Conservation (phyloP, 2,888 invertebrate genomes). For the Hemithea aestivaria region DNA sequence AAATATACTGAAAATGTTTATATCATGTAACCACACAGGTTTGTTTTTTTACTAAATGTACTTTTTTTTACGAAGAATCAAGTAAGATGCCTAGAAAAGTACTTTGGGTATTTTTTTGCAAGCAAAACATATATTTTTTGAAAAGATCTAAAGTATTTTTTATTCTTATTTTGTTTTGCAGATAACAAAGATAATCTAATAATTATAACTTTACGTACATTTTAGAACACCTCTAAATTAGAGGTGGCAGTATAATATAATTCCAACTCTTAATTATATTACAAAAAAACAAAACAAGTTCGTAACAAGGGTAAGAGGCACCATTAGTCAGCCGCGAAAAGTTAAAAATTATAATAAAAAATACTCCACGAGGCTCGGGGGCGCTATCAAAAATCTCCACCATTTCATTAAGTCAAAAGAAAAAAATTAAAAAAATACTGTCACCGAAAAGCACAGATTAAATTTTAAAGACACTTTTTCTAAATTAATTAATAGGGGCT, state of each 20-base stretch:
- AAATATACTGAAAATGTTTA: no score
- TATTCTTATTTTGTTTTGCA: no score
- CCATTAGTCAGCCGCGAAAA: conserved; percentile 51
- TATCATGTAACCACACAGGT: no score
- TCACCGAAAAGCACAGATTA: conserved; percentile 70
- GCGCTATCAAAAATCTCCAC: conserved; percentile 66
- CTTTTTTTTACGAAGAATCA: no score
- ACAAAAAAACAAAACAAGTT: conserved; percentile 31
- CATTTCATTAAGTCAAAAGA: conserved; percentile 60
- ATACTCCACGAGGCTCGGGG: conserved; percentile 20
- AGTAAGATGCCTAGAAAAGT: no score
- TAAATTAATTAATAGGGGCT: conserved; percentile 68
- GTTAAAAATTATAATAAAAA: conserved; percentile 43
- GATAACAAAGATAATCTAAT: no score
- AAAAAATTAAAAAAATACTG: conserved; percentile 48
- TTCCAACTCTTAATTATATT: conserved; percentile 28
- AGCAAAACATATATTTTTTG: no score
- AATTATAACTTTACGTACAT: no score
- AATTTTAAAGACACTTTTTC: conserved; percentile 70
- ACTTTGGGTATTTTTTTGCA: no score
- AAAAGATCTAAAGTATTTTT: no score
- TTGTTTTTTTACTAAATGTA: no score
- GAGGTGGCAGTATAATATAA: not conserved
- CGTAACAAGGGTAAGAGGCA: conserved; percentile 44
- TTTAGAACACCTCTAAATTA: not conserved